Base-by-base conservation (phyloP, 2,113 vertebrate species). In the Salvelinus namaycush region DNA sequence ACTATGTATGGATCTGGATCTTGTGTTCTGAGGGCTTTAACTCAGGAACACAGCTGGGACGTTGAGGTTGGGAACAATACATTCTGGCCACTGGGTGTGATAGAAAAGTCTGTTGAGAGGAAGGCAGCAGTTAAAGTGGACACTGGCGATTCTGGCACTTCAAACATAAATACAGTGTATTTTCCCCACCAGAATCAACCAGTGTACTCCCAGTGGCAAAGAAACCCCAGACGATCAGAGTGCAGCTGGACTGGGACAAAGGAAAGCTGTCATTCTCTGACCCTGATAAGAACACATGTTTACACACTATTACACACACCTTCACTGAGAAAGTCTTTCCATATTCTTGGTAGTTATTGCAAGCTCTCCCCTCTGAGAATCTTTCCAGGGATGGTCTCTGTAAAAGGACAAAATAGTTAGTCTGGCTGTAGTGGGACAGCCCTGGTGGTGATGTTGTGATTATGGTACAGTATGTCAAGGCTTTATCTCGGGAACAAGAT, bases 31-130 rank as follows among this genome's bases (percentile, higher is more conserved):
- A 48, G 26, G 70, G 76, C 8, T 72, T 66, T 27, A 69, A 44
- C 67, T 69, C 67, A 69, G 68, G 68, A 14, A 76, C 29, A 34
- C 75, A 70, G 31, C 68, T 76, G 75, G 75, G 75, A 76, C 13
- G 75, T 76, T 68, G 75, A 70, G 20, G 31, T 70, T 18, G 68
- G 51, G 16, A 20, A 44, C 68, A 76, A 70, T 22, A 18, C 59
- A 57, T 5, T 0, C 59, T 77, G 76, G 59, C 0, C 5, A 1
- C 7, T 77, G 14, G 76, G 69, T 44, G 76, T 66, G 68, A 20
- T 59, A 3, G 44, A 13, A 18, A 22, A 51, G 69, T 72, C 67
- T 68, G 29, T 60, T 20, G 24, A 24, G 22, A n/a, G 68, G 75
- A 70, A 68, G 75, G 49, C 5, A n/a, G 1, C 1, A 6, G 6